Conservation (phyloP, 2,797 vertebrate genomes). For the Neomorphus geoffroyi region DNA sequence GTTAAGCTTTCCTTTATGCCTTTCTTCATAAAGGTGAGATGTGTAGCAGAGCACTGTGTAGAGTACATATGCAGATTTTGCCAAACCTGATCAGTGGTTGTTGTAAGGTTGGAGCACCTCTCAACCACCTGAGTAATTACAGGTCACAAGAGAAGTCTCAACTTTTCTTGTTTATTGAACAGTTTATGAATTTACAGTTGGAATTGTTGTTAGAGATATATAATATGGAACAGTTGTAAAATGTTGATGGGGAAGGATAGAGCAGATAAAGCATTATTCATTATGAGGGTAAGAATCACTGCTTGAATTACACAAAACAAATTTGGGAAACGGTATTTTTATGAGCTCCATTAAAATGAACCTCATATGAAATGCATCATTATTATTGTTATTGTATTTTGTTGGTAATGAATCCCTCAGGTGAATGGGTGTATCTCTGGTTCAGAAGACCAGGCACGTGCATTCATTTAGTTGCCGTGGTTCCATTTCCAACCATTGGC, state of each 20-base stretch:
- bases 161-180: background rate
- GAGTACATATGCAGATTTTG: background rate
- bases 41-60: background rate
- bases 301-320: background rate
- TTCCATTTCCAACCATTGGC: background rate
- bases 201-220: background rate
- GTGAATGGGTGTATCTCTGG: background rate
- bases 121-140: background rate
- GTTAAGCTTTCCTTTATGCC: constrained; percentile 93
- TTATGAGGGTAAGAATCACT: background rate
- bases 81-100: background rate
- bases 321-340: background rate
- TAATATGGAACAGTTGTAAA: background rate
- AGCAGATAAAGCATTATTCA: background rate
- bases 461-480: background rate
- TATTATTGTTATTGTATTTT: background rate
- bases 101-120: background rate
- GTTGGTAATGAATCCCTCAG: background rate
- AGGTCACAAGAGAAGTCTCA: background rate
- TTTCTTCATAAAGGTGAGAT: constrained; percentile 94
- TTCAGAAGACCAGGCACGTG: background rate
- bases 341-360: background rate
- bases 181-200: background rate
- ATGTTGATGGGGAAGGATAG: background rate
- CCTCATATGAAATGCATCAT: too few species aligned